Evolutionary conservation across 2,888 invertebrate genomes (phyloP).

Genomic region (Panopea generosa): DNA sequence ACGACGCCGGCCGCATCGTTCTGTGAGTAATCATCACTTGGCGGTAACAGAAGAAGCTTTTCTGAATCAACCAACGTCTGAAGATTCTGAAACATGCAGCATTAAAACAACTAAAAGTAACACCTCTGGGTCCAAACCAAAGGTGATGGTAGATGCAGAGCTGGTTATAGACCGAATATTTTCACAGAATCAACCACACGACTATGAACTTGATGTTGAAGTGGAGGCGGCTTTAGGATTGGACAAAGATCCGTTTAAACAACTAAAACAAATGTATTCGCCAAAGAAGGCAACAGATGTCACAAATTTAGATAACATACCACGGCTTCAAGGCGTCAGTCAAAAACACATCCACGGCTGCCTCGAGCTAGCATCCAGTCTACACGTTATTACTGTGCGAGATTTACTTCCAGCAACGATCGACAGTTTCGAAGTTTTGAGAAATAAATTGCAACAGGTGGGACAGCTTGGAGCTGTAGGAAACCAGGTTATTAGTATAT

Average conservation of each 20-base stretch:
- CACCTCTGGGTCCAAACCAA: slow-evolving; percentile 50
- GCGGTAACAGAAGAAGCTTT: slow-evolving; percentile 65
- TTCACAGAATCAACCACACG: slow-evolving; percentile 56
- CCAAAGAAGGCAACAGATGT: slow-evolving; percentile 19
- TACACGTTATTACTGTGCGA: slow-evolving; percentile 70
- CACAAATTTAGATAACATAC: slow-evolving; percentile 58
- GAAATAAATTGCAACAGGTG: slow-evolving; percentile 70
- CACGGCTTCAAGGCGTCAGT: slow-evolving; percentile 70
- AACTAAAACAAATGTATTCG: slow-evolving; percentile 37
- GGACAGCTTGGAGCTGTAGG: slow-evolving; percentile 76
- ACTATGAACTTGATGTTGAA: slow-evolving; percentile 53
- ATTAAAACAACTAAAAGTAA: slow-evolving; percentile 64
- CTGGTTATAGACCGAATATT: slow-evolving; percentile 75
- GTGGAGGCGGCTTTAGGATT: slow-evolving; percentile 62
- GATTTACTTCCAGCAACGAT: slow-evolving; percentile 75
- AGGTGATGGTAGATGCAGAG: slow-evolving; percentile 70
- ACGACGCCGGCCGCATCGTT: slow-evolving; percentile 46
- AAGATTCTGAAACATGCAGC: slow-evolving; percentile 71
- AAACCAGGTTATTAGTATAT: slow-evolving; percentile 76
- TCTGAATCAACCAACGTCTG: slow-evolving; percentile 69
- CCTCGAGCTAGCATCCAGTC: slow-evolving; percentile 66
- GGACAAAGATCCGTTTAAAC: slow-evolving; percentile 67
- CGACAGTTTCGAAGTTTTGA: slow-evolving; percentile 68
- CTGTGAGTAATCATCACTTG: slow-evolving; percentile 55
- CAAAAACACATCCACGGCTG: slow-evolving; percentile 75